Percentiles rank a stretch among this genome's conserved stretches.
Conservation (phyloP, 2,113 vertebrate species). For the Dicaeum eximium region DNA sequence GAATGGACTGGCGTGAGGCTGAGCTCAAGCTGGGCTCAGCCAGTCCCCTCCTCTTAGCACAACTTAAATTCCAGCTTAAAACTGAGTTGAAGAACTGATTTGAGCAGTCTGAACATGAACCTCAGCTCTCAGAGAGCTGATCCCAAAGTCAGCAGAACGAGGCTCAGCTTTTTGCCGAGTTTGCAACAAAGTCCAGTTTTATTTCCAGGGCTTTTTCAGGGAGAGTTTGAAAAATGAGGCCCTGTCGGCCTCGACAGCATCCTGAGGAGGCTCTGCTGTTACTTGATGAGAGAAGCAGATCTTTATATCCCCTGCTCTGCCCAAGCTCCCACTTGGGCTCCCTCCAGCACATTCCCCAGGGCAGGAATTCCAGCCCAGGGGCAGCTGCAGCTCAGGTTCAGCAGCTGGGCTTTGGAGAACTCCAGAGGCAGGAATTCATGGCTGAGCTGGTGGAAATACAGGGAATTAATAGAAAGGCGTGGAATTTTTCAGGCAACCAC, state of each 20-base stretch:
- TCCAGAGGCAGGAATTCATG: neutral
- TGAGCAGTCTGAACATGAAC: neutral
- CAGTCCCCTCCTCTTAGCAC: neutral
- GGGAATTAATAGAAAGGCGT: rapidly evolving
- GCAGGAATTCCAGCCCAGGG: neutral
- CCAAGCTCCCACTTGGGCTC: neutral
- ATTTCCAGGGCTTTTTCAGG: neutral
- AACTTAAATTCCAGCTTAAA: neutral
- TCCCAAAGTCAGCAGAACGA: neutral
- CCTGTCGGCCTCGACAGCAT: neutral
- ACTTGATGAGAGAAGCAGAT: neutral
- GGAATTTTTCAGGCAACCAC: neutral
- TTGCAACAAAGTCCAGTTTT: neutral
- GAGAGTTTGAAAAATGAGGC: neutral
- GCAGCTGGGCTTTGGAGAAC: neutral
- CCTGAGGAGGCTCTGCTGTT: neutral
- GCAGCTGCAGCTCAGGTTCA: neutral
- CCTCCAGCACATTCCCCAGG: neutral
- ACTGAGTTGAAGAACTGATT: neutral
- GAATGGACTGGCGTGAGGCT: neutral
- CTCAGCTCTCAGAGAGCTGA: rapidly evolving
- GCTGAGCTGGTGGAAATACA: neutral
- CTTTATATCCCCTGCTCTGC: neutral
- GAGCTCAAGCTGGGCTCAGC: neutral
- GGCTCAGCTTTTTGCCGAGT: neutral